Evolutionary conservation across 2,113 vertebrate genomes (phyloP).

Genomic region (Pollimyrus isidori): DNA sequence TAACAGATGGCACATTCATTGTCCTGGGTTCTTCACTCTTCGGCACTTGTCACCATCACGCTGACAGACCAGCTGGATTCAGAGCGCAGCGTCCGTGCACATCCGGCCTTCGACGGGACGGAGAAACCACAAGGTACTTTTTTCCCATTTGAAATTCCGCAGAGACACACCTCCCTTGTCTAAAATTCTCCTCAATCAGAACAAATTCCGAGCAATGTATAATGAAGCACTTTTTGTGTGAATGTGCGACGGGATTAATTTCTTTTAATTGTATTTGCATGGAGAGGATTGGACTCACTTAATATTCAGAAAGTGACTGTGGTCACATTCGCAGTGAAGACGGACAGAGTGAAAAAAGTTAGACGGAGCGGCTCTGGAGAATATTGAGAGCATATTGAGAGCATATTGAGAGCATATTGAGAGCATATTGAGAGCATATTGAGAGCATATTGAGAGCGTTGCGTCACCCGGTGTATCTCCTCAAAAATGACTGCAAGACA

Average conservation of each 20-base stretch:
- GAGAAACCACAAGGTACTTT: neutral
- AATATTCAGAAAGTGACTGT: neutral
- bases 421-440: no score
- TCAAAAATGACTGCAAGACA: neutral
- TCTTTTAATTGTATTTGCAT: neutral
- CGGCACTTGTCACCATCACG: neutral
- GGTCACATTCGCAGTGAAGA: neutral
- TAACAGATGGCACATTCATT: neutral
- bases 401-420: no score
- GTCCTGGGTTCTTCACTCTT: neutral
- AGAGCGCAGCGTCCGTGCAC: neutral
- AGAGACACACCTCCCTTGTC: neutral
- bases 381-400: neutral
- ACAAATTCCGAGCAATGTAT: neutral
- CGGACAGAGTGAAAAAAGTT: neutral
- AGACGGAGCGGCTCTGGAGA: neutral
- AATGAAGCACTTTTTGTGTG: neutral
- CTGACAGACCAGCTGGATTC: neutral
- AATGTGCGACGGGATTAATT: neutral
- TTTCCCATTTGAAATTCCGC: neutral
- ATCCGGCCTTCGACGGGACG: neutral
- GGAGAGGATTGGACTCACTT: neutral
- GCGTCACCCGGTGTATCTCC: neutral
- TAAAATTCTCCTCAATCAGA: neutral
- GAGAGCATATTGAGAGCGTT: neutral